Evolutionary conservation across 1,140 invertebrate species (phyloP), one percentile per base, ranked within the genome.

Genomic region (Drosophila virilis): DNA sequence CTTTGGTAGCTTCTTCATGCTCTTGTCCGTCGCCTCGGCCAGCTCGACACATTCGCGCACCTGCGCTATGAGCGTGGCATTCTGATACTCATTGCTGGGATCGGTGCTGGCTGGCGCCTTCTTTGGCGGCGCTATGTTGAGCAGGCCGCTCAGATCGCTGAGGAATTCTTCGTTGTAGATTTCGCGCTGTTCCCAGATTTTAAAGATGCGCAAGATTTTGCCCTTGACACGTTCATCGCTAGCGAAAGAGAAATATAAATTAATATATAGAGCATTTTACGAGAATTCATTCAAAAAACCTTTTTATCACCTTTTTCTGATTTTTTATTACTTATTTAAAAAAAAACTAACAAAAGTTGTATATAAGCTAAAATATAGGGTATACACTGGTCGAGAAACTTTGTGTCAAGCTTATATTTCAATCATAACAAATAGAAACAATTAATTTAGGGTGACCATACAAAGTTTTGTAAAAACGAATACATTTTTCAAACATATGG

Each of bases 161-260:
- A 98, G 94, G 91, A 98, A 98, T 78, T 96, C 96, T 85, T 97
- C 95, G 91, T 96, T 96, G 92, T 98, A 98, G 7, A 98, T 95
- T 70, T 95, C 95, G 83, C 98, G 93, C 86, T 98, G 96, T 92
- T 97, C 96, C 98, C 98, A 99, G 59, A 99, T 98, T 86, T 97
- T 97, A 90, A 98, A 97, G 68, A 99, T 97, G 60, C 98, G 93
- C 62, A 97, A 92, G 60, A 98, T 96, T 91, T 97, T 96, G 69
- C 96, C 94, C 81, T 96, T 95, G 6, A 98, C 97, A 92, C 97
- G 97, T 50, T 97, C 96, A 93, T 98, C 97, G 77, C 97, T 97
- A 88, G 60, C 93, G 93, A 70, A 28, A 52, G 55, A 6, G 12
- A 10, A 7, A 33, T 10, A n/a, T 13, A 17, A 22, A 8, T 46